Evolutionary conservation across 2,888 invertebrate species (phyloP), one percentile per base, ranked within the genome.

Genomic region (Pachliopta kotzebuea): DNA sequence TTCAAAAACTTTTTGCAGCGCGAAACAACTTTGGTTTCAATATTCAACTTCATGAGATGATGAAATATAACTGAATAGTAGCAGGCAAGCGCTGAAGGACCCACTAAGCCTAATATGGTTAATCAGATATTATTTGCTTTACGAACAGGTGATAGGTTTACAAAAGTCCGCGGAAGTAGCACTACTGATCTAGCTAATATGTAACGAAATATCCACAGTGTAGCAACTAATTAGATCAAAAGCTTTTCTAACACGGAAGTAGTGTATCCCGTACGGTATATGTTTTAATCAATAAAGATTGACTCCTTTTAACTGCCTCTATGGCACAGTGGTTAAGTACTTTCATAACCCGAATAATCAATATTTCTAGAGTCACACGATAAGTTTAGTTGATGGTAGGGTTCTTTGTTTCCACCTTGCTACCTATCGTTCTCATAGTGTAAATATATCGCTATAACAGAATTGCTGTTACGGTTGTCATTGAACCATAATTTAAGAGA

Each of bases 61-160:
- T 45, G 45, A n/a, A 45, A 45, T 45, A n/a, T n/a, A n/a, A 45
- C 45, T 45, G 45, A 45, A n/a, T 6, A 45, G 18, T 4, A n/a
- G 6, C 18, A n/a, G 7, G n/a, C 4, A 45, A n/a, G 45, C 45
- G n/a, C n/a, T 0, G 45, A 45, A 45, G 7, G n/a, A n/a, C 45
- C n/a, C n/a, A n/a, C n/a, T n/a, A 18, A 45, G 18, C 7, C 45
- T 45, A 45, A 45, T 45, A 7, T n/a, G 37, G n/a, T 18, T 45
- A 45, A 45, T 18, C n/a, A 45, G 45, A 45, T 45, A n/a, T 45
- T 45, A 21, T 23, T 21, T 52, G 50, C 50, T 52, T 52, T 14
- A 52, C 21, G 21, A 14, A 9, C 50, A 59, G 37, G 21, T 59
- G 60, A 60, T 60, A 60, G 60, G 52, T 60, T 60, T 60, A 53